Base-by-base conservation (phyloP, 2,888 invertebrate species). In the Notocelia uddmanniana region DNA sequence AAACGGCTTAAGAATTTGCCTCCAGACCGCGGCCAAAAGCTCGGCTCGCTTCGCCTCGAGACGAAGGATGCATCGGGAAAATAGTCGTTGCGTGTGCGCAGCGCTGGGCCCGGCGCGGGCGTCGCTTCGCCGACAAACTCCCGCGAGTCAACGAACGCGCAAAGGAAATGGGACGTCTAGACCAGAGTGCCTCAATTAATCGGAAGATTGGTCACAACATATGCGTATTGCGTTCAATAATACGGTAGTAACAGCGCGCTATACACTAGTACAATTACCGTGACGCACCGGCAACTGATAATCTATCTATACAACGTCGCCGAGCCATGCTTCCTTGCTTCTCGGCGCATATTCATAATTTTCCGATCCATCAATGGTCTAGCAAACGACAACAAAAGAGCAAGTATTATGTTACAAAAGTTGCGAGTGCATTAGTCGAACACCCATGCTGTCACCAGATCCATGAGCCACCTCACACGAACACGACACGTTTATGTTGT, bases 151-250 rank as follows among this genome's bases (percentile, higher is more conserved):
- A 85, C 77, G 85, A 82, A 85, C 86, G 82, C 78, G 69, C 78
- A 78, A 81, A 84, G 86, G 85, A 85, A 84, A 82, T 82, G 82
- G 79, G 79, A 79, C 77, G 86, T 86, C 85, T 86, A 85, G 85
- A 85, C 81, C 77, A 78, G 74, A 70, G 76, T 77, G 76, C 77
- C 80, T 80, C 79, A 80, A 80, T 83, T 80, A 79, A 77, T 77
- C 75, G 64, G 55, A 76, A 76, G 76, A 77, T 76, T 73, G 78
- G 73, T 73, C 74, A 60, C 57, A 68, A 62, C 71, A 72, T 68
- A 71, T 73, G 73, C 62, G 59, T 31, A 68, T 62, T 68, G 21
- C n/a, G 37, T 50, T 50, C 23, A 72, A 34, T 21, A 50, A n/a
- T 8, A 34, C 19, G 18, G 9, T 3, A 15, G n/a, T n/a, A n/a